Evolutionary conservation across 2,113 vertebrate genomes (phyloP).

Genomic region (Parus major): DNA sequence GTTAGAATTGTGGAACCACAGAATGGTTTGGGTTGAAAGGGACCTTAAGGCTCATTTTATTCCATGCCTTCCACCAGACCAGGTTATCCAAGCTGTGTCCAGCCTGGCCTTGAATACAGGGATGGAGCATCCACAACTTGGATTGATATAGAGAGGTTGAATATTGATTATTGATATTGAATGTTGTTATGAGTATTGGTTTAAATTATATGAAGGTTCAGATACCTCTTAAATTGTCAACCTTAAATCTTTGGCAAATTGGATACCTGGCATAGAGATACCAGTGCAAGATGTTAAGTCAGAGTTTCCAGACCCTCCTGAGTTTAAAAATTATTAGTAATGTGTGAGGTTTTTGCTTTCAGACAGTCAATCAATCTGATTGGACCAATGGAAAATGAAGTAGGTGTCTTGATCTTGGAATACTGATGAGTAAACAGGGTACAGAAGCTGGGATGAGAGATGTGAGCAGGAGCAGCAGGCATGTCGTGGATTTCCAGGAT

Average conservation of each 20-base stretch:
- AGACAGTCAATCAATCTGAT: not conserved
- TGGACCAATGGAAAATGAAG: not conserved
- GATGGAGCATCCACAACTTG: not conserved
- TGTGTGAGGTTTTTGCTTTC: not conserved
- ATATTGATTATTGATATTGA: not conserved
- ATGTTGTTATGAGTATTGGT: not conserved
- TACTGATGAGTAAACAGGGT: not conserved
- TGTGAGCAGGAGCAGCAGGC: not conserved
- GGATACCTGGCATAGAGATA: not conserved
- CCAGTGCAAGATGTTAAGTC: not conserved
- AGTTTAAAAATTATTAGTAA: not conserved
- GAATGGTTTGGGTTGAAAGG: not conserved
- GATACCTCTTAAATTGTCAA: not conserved
- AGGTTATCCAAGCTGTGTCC: not conserved
- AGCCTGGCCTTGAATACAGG: not conserved
- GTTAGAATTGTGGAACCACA: not conserved
- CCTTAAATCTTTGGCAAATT: not conserved
- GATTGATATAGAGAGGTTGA: not conserved
- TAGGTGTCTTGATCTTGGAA: not conserved
- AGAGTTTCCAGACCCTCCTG: not conserved
- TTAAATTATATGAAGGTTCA: not conserved
- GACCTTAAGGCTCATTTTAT: not conserved
- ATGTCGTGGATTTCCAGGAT: not conserved
- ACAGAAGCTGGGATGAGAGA: not conserved
- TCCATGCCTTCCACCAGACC: not conserved